phyloP scores from a whole-genome alignment of 2,888 invertebrate genomes.

The Brenthis hecate region DNA sequence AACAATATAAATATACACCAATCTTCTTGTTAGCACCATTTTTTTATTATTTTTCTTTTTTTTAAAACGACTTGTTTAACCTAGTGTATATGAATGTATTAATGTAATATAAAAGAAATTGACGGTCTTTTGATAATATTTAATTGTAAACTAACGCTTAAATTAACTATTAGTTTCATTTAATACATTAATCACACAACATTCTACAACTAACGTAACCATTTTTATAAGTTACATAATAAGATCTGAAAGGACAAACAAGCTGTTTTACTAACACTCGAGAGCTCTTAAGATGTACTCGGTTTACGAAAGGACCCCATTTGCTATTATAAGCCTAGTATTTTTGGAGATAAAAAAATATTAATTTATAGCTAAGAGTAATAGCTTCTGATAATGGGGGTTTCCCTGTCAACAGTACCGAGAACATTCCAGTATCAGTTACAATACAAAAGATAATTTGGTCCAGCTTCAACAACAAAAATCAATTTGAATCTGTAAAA shows the following conservation, averaged over 20 bases:
- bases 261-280: slow-evolving; percentile 1
- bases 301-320: too few relatives aligned
- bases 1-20: slow-evolving; percentile 66
- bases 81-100: slow-evolving; percentile 73
- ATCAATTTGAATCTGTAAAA: slow-evolving; percentile 57
- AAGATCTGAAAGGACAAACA: slow-evolving; percentile 19
- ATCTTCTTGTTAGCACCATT: slow-evolving; percentile 73
- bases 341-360: too few relatives aligned
- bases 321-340: too few relatives aligned
- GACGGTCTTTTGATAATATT: slow-evolving; percentile 66
- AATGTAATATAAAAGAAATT: slow-evolving; percentile 64
- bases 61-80: slow-evolving; percentile 75
- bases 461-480: slow-evolving; percentile 75
- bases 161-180: slow-evolving; percentile 56
- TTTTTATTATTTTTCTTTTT: slow-evolving; percentile 62
- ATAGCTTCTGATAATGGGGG: neutral
- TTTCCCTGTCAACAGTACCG: slow-evolving; percentile 15
- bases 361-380: too few relatives aligned
- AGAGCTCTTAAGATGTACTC: too few relatives aligned
- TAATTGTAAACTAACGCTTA: slow-evolving; percentile 56
- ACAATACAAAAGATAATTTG: slow-evolving; percentile 61
- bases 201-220: slow-evolving; percentile 58
- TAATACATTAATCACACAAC: slow-evolving; percentile 62
- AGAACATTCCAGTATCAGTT: slow-evolving; percentile 27
- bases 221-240: slow-evolving; percentile 45